phyloP scores from a whole-genome alignment of 1,140 invertebrate species.

The Triops longicaudatus region DNA sequence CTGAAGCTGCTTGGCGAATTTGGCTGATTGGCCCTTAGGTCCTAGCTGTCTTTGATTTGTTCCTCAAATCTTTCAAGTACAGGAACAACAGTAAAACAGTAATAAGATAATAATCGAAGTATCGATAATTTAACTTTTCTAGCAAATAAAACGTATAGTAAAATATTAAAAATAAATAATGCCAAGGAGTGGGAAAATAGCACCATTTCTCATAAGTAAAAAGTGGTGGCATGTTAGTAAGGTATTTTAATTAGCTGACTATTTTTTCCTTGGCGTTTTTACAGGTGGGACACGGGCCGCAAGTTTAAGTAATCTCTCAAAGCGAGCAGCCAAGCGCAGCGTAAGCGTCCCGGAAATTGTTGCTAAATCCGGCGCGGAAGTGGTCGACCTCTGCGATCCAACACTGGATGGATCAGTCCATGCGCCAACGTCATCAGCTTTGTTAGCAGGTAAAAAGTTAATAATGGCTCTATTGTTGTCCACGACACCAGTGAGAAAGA shows the following conservation, averaged over 20 bases:
- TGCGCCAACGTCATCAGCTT: neutral
- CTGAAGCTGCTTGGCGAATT: neutral
- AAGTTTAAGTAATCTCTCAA: neutral
- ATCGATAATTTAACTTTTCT: too few relatives aligned
- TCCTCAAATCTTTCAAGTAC: too few relatives aligned
- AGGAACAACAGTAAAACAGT: too few relatives aligned
- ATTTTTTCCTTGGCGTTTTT: neutral
- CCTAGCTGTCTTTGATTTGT: too few relatives aligned
- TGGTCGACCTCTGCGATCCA: neutral
- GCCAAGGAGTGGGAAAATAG: too few relatives aligned
- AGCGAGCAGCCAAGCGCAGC: neutral
- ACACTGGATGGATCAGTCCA: neutral
- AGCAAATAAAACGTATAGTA: too few relatives aligned
- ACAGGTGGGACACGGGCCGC: neutral
- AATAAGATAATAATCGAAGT: too few relatives aligned
- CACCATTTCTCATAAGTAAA: too few relatives aligned
- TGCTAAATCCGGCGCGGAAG: constrained; percentile 1
- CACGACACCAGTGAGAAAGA: neutral
- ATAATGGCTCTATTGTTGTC: neutral
- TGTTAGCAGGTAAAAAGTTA: neutral
- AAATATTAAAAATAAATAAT: too few relatives aligned
- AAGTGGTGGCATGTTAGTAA: too few relatives aligned
- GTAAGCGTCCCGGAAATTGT: neutral
- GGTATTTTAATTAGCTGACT: neutral
- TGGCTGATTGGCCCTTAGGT: neutral